These are phyloP conservation scores for Abscondita cerata DNA, from an alignment of 2,888 invertebrate genomes.

Conservation along the genomic window DNA sequence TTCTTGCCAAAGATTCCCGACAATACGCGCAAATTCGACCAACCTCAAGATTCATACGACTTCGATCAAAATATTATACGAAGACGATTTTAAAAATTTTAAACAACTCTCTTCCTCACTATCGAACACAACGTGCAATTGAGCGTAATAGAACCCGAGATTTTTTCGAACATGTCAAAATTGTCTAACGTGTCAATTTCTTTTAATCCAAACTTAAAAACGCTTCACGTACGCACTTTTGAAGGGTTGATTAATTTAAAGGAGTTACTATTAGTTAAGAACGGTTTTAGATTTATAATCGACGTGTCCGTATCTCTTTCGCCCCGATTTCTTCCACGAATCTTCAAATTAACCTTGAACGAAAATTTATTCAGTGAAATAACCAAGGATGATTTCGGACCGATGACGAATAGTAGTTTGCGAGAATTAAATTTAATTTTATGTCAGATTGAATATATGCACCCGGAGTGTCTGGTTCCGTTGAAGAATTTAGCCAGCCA, in stretches of 20 bases:
- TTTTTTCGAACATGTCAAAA: slow-evolving; percentile 60
- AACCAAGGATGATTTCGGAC: slow-evolving; percentile 57
- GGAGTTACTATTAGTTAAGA: slow-evolving; percentile 63
- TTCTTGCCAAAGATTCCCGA: slow-evolving; percentile 62
- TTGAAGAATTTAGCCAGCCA: slow-evolving; percentile 58
- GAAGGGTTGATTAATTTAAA: slow-evolving; percentile 61
- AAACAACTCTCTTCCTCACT: slow-evolving; percentile 59
- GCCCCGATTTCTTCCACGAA: slow-evolving; percentile 58
- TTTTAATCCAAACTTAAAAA: slow-evolving; percentile 61
- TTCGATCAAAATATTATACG: slow-evolving; percentile 57
- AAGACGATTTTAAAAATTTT: slow-evolving; percentile 58
- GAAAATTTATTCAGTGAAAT: slow-evolving; percentile 63
- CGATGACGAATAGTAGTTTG: slow-evolving; percentile 60
- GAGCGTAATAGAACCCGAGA: slow-evolving; percentile 59
- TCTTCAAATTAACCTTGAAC: slow-evolving; percentile 61
- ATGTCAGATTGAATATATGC: slow-evolving; percentile 63
- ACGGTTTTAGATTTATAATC: slow-evolving; percentile 61
- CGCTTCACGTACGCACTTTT: slow-evolving; percentile 60
- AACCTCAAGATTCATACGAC: slow-evolving; percentile 62
- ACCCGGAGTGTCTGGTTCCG: slow-evolving; percentile 61
- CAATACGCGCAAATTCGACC: slow-evolving; percentile 58
- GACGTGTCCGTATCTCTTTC: slow-evolving; percentile 59
- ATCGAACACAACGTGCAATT: slow-evolving; percentile 65
- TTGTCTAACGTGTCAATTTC: slow-evolving; percentile 64
- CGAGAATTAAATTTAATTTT: slow-evolving; percentile 61